Conservation (phyloP, 92 coral and sea anemone genomes). For the Actinernus sp. region DNA sequence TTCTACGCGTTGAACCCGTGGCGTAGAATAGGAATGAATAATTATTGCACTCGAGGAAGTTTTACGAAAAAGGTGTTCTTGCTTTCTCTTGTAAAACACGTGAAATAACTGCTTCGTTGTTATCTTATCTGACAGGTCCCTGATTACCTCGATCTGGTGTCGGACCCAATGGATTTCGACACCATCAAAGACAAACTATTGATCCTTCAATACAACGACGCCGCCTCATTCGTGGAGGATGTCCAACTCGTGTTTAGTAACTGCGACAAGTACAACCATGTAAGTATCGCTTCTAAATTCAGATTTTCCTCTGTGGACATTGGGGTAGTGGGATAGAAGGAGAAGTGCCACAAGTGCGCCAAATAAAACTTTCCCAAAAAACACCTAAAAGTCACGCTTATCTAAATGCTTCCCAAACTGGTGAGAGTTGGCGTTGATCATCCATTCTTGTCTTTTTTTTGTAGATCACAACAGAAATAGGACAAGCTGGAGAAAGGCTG, state of each 20-base stretch:
- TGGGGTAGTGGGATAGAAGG: no score
- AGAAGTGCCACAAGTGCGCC: no score
- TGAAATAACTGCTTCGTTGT: not conserved
- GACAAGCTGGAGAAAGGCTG: constrained; percentile 55
- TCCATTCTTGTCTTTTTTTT: constrained; percentile 2
- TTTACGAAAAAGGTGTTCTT: no score
- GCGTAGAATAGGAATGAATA: no score
- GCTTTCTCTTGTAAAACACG: no score
- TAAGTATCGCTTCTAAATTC: no score
- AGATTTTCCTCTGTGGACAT: no score
- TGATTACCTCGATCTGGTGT: constrained; percentile 81
- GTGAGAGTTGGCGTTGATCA: no score
- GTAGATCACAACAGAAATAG: constrained; percentile 58
- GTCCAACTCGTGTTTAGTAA: constrained; percentile 84
- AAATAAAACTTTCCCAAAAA: no score
- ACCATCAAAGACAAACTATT: constrained; percentile 78
- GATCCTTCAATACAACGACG: constrained; percentile 59
- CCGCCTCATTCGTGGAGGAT: constrained; percentile 64
- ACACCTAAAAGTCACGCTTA: not conserved
- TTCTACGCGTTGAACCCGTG: no score
- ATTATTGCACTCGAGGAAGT: no score
- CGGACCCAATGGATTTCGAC: constrained; percentile 91
- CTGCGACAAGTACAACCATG: constrained; percentile 90
- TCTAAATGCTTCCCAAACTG: not conserved
- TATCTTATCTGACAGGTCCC: constrained; percentile 66